Base-by-base conservation (phyloP, 2,113 vertebrate species). In the Chunga burmeisteri region DNA sequence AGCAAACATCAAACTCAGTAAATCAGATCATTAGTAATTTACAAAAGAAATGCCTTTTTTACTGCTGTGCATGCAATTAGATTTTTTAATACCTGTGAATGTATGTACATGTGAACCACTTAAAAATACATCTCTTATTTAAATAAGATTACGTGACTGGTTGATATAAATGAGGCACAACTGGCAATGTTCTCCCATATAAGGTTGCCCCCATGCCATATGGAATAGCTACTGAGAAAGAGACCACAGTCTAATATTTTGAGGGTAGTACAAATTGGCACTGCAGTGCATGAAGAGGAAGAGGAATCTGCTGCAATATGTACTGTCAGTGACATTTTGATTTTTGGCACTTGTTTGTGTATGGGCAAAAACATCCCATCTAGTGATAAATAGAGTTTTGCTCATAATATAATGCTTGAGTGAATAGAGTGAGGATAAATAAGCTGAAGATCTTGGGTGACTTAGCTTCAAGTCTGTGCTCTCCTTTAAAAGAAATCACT, bases 301-400 rank as follows among this genome's bases (percentile, higher is more conserved):
- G 58, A 86, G 65, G 66, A 85, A 82, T 82, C 78, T 90, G 79
- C 71, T 88, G 82, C 87, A 87, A 40, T 89, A 46, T 89, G 94
- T 71, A 19, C 72, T 88, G 55, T 52, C 85, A 14, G 52, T 93
- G 92, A 88, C 86, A 92, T 88, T 96, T 86, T 55, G 63, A 80
- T 66, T 85, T 93, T 90, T 96, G 90, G 92, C 92, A 84, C 68
- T 92, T 81, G 63, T 83, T 95, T 92, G 59, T 94, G 79, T 92
- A 59, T 92, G 72, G 83, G 80, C 71, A 95, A 88, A 93, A 93
- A 47, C 82, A 88, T 88, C 68, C 71, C 16, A 3, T 78, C 85
- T 92, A 26, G 50, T 83, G 92, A 82, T 73, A 91, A 95, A 92
- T 88, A 90, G 90, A 72, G 36, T 90, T 93, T 88, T 95, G 63